Percentiles rank a stretch among this genome's conserved stretches.
Evolutionary conservation across 2,797 vertebrate species (phyloP).

Genomic region (Mustela erminea): DNA sequence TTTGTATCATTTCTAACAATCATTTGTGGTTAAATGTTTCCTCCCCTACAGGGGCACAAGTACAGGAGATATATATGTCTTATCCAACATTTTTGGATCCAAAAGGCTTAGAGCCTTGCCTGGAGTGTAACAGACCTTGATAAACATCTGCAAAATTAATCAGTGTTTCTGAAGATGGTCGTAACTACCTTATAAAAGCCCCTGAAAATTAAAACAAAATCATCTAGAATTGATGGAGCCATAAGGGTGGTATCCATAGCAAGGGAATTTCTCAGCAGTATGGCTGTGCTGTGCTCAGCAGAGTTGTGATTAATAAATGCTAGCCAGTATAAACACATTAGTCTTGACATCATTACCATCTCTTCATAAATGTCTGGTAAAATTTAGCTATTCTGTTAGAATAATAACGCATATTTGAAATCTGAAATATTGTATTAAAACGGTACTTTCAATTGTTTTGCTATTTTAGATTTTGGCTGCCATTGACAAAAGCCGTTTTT

Average conservation of each 20-base stretch:
- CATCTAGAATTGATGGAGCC: background rate
- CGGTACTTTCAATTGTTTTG: background rate
- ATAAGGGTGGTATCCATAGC: background rate
- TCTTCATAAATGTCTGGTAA: background rate
- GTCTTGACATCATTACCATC: background rate
- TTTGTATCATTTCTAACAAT: background rate
- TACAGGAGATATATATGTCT: background rate
- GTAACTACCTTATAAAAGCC: background rate
- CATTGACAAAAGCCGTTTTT: background rate
- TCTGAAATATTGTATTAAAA: background rate
- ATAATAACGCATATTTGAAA: background rate
- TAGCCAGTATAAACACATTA: background rate
- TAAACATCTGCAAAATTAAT: background rate
- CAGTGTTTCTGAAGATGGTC: slow-evolving; percentile 1
- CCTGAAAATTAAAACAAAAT: slow-evolving; percentile 7
- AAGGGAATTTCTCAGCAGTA: background rate
- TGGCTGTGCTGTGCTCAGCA: background rate
- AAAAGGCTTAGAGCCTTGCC: background rate
- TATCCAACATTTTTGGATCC: background rate
- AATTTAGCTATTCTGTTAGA: background rate
- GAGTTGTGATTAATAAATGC: background rate
- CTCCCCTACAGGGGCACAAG: background rate
- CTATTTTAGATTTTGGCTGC: background rate
- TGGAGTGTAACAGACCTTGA: background rate
- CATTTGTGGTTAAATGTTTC: background rate